Conservation (phyloP, 2,113 vertebrate species). For the Bucco capensis region DNA sequence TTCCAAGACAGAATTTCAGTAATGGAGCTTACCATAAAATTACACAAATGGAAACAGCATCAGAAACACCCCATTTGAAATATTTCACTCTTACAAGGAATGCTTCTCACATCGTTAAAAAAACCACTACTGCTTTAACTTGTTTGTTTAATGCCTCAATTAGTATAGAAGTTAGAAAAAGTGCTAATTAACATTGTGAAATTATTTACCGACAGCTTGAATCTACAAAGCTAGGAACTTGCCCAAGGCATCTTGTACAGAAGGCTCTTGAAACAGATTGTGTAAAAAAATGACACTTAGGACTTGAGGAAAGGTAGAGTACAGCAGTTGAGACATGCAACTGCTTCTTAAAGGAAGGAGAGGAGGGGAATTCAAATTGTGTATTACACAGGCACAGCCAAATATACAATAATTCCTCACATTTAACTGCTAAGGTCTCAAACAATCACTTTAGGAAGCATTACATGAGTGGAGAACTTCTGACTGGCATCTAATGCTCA, state of each 20-base stretch:
- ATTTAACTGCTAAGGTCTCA: background rate
- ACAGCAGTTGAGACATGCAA: conserved; percentile 36
- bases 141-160: conserved; percentile 67
- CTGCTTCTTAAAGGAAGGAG: background rate
- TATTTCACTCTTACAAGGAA: background rate
- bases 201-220: conserved; percentile 69
- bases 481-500: background rate
- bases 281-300: conserved; percentile 39
- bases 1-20: background rate
- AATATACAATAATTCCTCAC: background rate
- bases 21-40: background rate
- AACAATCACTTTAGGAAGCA: background rate
- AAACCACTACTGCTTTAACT: conserved; percentile 42
- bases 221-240: conserved; percentile 61
- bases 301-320: conserved; percentile 50
- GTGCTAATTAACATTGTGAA: conserved; percentile 66
- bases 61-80: conserved; percentile 15
- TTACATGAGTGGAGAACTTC: background rate
- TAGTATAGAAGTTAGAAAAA: conserved; percentile 60
- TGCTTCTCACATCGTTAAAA: conserved; percentile 10
- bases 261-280: conserved; percentile 63
- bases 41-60: background rate
- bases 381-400: background rate
- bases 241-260: conserved; percentile 61
- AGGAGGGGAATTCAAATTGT: background rate